Base-by-base conservation (phyloP, 2,113 vertebrate genomes). In the Rhea americana region DNA sequence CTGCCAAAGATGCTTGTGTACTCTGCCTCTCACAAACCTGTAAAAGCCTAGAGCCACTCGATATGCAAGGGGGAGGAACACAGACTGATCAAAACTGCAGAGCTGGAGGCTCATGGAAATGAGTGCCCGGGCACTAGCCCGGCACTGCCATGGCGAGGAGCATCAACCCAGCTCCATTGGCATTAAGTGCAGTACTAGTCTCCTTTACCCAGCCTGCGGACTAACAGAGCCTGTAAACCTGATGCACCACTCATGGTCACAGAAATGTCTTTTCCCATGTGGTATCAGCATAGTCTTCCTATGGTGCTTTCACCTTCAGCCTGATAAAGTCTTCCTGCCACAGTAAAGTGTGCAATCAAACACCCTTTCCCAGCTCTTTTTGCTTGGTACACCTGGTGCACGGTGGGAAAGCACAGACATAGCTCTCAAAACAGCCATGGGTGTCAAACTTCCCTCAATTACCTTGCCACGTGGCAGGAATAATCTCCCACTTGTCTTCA, bases 271-370 rank as follows among this genome's bases (percentile, higher is more conserved):
- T 82, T 76, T 59, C 21, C 43, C 50, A 21, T 5, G 1, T 15
- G 48, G 32, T 28, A 48, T 37, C 22, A 50, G 62, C 30, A 47
- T 2, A n/a, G 37, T 6, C 63, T 37, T 62, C 61, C 71, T 66
- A n/a, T n/a, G n/a, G n/a, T n/a, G 2, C 18, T 56, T 91, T 50
- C 19, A 6, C 24, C 58, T 48, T 78, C 51, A 82, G 61, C 47
- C 48, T 50, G 13, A 37, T 68, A 43, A 79, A 20, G 58, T 41
- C 37, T 53, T 53, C 71, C 63, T 83, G n/a, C 37, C 75, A 35
- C 0, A 0, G n/a, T 0, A 1, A 47, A 47, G 5, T 22, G 28
- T 39, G 11, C 1, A 28, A 32, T 50, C 83, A 68, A 94, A 13
- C 55, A 63, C 26, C 55, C 70, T 74, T 62, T 39, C 83, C 26